These are phyloP conservation scores for Conus canariensis DNA, from an alignment of 2,888 invertebrate species.

Conservation along the genomic window DNA sequence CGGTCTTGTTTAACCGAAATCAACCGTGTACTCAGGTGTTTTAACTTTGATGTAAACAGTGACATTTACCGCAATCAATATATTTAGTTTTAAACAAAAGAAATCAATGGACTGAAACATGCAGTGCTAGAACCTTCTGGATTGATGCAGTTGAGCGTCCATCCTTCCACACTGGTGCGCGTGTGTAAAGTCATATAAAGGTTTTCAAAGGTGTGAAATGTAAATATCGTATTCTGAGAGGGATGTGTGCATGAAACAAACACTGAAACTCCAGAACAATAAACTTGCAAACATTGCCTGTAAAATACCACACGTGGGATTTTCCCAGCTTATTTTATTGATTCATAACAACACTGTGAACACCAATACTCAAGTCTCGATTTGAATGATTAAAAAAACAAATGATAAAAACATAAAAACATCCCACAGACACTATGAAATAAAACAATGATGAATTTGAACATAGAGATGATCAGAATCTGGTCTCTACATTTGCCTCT, in stretches of 20 bases:
- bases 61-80: no score
- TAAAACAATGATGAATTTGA: background rate
- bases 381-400: background rate
- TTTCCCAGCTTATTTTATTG: slow-evolving; percentile 2
- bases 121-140: no score
- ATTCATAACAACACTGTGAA: background rate
- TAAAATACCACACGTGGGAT: background rate
- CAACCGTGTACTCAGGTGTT: no score
- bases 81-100: no score
- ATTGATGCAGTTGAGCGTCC: no score
- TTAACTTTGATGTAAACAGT: no score
- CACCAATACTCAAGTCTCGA: background rate
- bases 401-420: background rate
- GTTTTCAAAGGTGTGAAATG: no score
- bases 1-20: no score
- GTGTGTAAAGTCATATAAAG: no score
- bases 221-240: no score
- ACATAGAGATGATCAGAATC: background rate
- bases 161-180: no score
- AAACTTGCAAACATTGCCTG: background rate
- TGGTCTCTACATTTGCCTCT: background rate
- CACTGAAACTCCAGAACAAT: background rate
- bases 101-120: no score
- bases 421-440: background rate
- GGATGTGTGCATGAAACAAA: background rate